Percentiles rank a stretch among this genome's conserved stretches.
These are phyloP conservation scores for Eupithecia dodoneata DNA, from an alignment of 2,888 invertebrate genomes.

Conservation along the genomic window DNA sequence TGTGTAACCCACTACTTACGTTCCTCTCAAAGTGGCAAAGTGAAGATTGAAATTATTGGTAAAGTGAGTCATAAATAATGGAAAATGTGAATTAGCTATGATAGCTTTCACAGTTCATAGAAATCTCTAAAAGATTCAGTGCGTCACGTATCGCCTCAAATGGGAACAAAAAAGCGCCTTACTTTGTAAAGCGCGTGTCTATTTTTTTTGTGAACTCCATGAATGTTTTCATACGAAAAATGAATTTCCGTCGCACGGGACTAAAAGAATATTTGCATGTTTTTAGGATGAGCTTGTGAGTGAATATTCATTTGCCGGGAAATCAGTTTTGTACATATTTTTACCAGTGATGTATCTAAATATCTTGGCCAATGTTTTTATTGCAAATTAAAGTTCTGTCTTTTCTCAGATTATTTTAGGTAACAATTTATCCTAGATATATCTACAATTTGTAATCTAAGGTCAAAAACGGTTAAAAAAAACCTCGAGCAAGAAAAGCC, in stretches of 20 bases:
- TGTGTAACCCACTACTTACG: not conserved
- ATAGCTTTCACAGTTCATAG: not conserved
- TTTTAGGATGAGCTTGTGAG: not conserved
- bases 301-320: not conserved
- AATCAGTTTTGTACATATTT: not conserved
- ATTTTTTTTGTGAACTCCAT: not conserved
- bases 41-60: not conserved
- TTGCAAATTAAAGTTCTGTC: too few relatives aligned
- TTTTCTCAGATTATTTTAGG: too few relatives aligned
- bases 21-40: not conserved
- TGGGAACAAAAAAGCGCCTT: not conserved
- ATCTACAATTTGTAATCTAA: too few relatives aligned
- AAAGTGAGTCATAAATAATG: not conserved
- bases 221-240: slow-evolving; percentile 11
- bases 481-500: too few relatives aligned
- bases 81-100: not conserved
- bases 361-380: too few relatives aligned
- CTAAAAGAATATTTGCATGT: not conserved
- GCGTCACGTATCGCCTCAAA: slow-evolving; percentile 4
- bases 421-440: too few relatives aligned
- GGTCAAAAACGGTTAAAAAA: too few relatives aligned
- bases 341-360: not conserved
- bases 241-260: slow-evolving; percentile 4
- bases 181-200: slow-evolving; percentile 5
- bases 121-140: not conserved